phyloP scores from a whole-genome alignment of 23 tunicate species.

The Ciona savignyi region DNA sequence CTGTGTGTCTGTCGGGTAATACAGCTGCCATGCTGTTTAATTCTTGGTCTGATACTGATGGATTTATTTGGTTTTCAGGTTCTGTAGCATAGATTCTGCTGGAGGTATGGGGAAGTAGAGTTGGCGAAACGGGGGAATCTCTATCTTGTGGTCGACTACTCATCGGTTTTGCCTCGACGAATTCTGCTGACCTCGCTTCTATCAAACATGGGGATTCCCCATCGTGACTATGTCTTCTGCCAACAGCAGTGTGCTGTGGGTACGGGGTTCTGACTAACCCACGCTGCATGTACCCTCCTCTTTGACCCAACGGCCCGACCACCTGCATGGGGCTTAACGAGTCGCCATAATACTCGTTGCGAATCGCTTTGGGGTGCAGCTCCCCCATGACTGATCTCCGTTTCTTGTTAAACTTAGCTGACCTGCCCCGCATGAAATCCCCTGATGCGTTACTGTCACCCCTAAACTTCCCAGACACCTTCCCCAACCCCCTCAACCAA shows the following conservation, averaged over 20 bases:
- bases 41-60: no score
- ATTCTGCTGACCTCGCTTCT: neutral
- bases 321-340: neutral
- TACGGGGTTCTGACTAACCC: neutral
- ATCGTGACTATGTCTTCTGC: neutral
- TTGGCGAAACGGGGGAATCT: no score
- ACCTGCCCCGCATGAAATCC: neutral
- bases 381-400: slow-evolving; percentile 34
- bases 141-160: no score
- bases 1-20: no score
- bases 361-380: slow-evolving; percentile 46
- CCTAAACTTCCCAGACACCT: slow-evolving; percentile 29
- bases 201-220: neutral
- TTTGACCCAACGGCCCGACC: neutral
- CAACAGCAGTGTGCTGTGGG: neutral
- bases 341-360: neutral
- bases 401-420: neutral
- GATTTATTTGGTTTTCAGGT: no score
- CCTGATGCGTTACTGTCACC: neutral
- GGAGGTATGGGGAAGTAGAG: no score
- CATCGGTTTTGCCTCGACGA: no score
- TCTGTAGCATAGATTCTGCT: no score
- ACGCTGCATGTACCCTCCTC: neutral
- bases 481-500: slow-evolving; percentile 53
- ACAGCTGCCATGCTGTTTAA: no score